Evolutionary conservation across 2,888 invertebrate species (phyloP).

Genomic region (Lepas anatifera): DNA sequence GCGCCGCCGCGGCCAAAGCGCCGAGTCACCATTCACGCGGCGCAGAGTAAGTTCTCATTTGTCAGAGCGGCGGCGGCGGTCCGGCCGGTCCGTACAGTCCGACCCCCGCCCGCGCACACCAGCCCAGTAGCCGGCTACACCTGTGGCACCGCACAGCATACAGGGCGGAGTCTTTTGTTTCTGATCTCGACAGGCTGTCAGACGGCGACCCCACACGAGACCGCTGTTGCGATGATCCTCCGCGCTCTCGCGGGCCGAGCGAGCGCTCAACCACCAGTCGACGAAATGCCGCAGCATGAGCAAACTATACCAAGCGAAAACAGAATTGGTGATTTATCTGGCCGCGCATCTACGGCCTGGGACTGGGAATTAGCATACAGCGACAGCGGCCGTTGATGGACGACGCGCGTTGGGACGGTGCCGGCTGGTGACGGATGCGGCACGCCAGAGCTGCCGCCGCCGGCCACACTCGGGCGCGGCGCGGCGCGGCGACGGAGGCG

Average conservation of each 20-base stretch:
- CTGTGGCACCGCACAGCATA: too few relatives aligned
- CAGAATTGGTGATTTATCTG: too few relatives aligned
- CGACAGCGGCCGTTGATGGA: neutral
- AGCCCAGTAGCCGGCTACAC: too few relatives aligned
- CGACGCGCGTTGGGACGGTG: neutral
- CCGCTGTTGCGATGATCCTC: too few relatives aligned
- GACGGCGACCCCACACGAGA: neutral
- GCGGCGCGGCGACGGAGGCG: neutral
- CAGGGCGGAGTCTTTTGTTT: too few relatives aligned
- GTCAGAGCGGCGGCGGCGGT: neutral
- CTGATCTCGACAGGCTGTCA: too few relatives aligned
- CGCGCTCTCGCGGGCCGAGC: too few relatives aligned
- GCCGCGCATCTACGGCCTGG: too few relatives aligned
- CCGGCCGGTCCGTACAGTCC: too few relatives aligned
- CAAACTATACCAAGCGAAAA: slow-evolving; percentile 7
- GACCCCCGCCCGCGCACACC: too few relatives aligned
- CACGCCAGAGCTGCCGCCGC: too few relatives aligned
- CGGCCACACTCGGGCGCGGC: neutral
- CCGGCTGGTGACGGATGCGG: neutral
- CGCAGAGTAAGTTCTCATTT: neutral
- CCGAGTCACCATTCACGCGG: neutral
- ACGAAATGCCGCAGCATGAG: neutral
- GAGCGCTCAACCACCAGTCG: too few relatives aligned
- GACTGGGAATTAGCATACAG: neutral
- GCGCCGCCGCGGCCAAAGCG: neutral